Conservation (phyloP, 2,888 invertebrate genomes). For the Cephalotes varians region DNA sequence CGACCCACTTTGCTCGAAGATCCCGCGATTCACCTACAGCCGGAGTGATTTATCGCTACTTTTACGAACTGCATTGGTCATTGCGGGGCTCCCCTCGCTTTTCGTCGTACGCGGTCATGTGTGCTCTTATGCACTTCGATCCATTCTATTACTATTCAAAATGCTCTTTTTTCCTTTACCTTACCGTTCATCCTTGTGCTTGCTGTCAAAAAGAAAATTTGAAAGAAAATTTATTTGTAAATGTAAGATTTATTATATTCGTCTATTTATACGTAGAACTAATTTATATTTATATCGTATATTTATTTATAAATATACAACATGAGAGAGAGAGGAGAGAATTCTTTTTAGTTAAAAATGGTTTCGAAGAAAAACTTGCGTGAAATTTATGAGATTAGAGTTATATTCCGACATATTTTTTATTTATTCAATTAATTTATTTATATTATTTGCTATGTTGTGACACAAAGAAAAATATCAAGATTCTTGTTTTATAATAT, state of each 20-base stretch:
- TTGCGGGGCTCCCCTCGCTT: conserved; percentile 17
- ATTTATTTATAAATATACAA: background rate
- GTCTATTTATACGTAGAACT: background rate
- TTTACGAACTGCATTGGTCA: conserved; percentile 41
- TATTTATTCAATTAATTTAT: conserved; percentile 26
- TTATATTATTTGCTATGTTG: conserved; percentile 6
- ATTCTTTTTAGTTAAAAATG: background rate
- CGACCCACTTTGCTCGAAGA: conserved; percentile 61
- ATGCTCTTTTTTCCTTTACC: background rate
- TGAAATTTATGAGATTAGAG: background rate
- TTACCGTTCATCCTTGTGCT: background rate
- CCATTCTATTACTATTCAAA: conserved; percentile 31
- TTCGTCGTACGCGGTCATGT: conserved; percentile 6
- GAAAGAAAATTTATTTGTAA: background rate
- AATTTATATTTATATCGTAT: background rate
- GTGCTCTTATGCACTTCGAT: conserved; percentile 17
- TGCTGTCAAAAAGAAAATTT: background rate
- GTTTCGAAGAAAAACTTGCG: background rate
- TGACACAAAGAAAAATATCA: conserved; percentile 20
- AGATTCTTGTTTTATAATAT: conserved; percentile 12
- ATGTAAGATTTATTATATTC: background rate
- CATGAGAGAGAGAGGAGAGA: too few species aligned
- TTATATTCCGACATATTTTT: background rate
- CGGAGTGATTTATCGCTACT: conserved; percentile 43
- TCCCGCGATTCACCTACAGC: conserved; percentile 52